Evolutionary conservation across 2,113 vertebrate species (phyloP), one percentile per base, ranked within the genome.

Genomic region (Lagopus muta): DNA sequence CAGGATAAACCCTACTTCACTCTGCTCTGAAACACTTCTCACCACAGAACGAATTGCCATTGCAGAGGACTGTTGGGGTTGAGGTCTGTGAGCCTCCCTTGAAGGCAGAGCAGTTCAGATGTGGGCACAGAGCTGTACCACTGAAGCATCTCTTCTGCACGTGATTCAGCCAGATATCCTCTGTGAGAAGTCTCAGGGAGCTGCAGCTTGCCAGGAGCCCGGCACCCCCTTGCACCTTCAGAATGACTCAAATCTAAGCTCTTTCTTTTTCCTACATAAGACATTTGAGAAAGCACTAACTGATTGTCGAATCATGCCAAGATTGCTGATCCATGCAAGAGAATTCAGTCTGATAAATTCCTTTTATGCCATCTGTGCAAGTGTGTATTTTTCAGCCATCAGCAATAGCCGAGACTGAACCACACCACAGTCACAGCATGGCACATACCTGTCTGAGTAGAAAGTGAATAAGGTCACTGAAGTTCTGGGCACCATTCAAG

Each of bases 181-280:
- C 75, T 85, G 78, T 58, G 75, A 73, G 74, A 5, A 43, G 36
- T 25, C 50, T 58, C 45, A 32, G 50, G n/a, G 60, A 91, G 47
- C 36, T 70, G 82, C 84, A 81, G 67, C 38, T 67, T 77, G 38
- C 48, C 89, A 79, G 57, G 15, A 86, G 83, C 70, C 32, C 84
- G 52, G 67, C 50, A 91, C 62, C 88, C 50, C 25, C 2, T 6
- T 3, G 0, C 25, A 21, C 8, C 42, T 74, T 30, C 19, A 30
- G 58, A 92, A 65, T 48, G 78, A 94, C 65, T 91, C 84, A 67
- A 87, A 47, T 52, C 38, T n/a, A 47, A 86, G 16, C 19, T 73
- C 27, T 48, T 20, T 89, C 36, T 54, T 62, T 20, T 52, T 85
- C 71, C 40, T 28, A n/a, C 55, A 14, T 6, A 36, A 11, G 7